A percentile compares a stretch with the other conserved stretches of the same genome.
These are phyloP conservation scores for Zoanthus sociatus DNA, from an alignment of 92 coral and sea anemone genomes.

Conservation along the genomic window DNA sequence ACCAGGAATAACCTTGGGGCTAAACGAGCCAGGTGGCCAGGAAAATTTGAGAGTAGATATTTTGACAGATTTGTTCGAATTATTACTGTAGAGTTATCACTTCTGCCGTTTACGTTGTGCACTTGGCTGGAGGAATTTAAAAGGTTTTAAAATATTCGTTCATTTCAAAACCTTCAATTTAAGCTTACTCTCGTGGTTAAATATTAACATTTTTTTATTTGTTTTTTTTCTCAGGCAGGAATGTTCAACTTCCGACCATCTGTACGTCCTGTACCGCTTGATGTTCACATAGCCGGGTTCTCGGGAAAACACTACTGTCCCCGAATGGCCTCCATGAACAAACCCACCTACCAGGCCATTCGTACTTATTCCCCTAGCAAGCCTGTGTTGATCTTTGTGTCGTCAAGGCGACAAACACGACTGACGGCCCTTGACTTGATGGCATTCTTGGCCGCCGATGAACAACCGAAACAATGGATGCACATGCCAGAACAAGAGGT, in stretches of 20 bases:
- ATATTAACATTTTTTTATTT: background rate
- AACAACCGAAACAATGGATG: conserved; percentile 96
- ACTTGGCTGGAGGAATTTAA: too few species aligned
- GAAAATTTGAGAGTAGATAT: too few species aligned
- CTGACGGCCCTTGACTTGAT: conserved; percentile 96
- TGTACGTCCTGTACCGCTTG: conserved; percentile 98
- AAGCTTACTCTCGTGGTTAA: too few species aligned
- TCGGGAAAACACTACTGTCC: conserved; percentile 99
- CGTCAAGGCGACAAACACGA: conserved; percentile 97
- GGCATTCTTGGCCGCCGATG: conserved; percentile 90
- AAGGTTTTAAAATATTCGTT: too few species aligned
- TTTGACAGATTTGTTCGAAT: too few species aligned
- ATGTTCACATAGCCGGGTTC: conserved; percentile 95
- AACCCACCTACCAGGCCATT: conserved; percentile 95
- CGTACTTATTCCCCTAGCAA: conserved; percentile 94
- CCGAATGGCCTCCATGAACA: conserved; percentile 99
- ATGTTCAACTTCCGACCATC: conserved; percentile 99
- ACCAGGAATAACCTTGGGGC: too few species aligned
- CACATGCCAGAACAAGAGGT: conserved; percentile 99
- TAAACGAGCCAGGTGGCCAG: too few species aligned
- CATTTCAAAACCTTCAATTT: too few species aligned
- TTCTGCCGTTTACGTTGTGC: too few species aligned
- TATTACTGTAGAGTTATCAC: too few species aligned
- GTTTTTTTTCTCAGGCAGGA: conserved; percentile 73
- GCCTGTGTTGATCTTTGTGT: conserved; percentile 93